These are phyloP conservation scores for Eubasilissa regina DNA, from an alignment of 1,140 invertebrate species.

Conservation along the genomic window DNA sequence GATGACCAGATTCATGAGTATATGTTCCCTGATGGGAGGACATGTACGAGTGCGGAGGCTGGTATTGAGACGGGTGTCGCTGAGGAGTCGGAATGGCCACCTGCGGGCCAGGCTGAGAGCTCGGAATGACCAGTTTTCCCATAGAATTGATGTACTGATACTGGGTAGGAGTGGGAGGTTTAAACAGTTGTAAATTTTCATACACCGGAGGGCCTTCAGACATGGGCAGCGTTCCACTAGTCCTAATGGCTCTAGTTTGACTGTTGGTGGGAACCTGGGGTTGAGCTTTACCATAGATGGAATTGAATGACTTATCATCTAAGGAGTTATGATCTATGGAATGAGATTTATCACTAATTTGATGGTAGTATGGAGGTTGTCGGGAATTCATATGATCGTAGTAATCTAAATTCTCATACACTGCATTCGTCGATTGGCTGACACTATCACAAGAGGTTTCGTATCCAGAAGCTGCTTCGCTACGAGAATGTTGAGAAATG, in stretches of 20 bases:
- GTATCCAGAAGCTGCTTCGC: conserved; percentile 72
- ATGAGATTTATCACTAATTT: conserved; percentile 68
- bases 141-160: conserved; percentile 36
- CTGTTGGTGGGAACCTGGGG: conserved; percentile 79
- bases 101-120: conserved; percentile 38
- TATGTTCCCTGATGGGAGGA: conserved; percentile 61
- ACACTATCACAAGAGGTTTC: conserved; percentile 67
- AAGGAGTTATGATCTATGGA: conserved; percentile 47
- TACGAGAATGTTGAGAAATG: conserved; percentile 75
- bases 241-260: conserved; percentile 68
- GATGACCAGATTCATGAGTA: conserved; percentile 2
- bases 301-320: conserved; percentile 47
- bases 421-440: conserved; percentile 72
- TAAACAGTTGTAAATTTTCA: conserved; percentile 77
- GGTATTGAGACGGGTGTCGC: conserved; percentile 60
- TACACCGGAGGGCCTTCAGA: conserved; percentile 76
- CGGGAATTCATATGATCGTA: conserved; percentile 73
- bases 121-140: not conserved
- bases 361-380: conserved; percentile 76
- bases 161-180: conserved; percentile 17
- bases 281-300: conserved; percentile 72
- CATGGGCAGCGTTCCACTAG: conserved; percentile 68
- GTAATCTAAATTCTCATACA: conserved; percentile 89
- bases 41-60: conserved; percentile 62
- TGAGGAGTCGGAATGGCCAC: conserved; percentile 61